Evolutionary conservation across 2,113 vertebrate species (phyloP).

Genomic region (Silurus glanis): DNA sequence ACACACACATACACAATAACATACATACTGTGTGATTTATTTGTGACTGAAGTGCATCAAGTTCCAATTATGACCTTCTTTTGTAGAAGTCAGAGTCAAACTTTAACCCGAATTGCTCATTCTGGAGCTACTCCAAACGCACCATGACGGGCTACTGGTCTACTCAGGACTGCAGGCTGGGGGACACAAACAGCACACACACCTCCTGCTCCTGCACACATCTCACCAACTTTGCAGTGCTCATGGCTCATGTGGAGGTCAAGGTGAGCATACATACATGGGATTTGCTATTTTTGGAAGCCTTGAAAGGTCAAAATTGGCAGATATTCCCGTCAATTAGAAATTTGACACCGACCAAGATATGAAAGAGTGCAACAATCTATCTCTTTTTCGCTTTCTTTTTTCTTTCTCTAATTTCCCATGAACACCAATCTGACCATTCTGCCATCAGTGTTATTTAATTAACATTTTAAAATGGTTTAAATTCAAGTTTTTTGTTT

Average conservation of each 20-base stretch:
- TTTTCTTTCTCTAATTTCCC: background rate
- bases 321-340: background rate
- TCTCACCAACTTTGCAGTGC: constrained; percentile 94
- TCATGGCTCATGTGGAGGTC: constrained; percentile 96
- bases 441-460: background rate
- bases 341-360: background rate
- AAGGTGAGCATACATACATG: constrained; percentile 77
- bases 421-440: background rate
- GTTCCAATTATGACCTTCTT: background rate
- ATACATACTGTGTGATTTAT: background rate
- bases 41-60: background rate
- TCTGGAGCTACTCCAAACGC: constrained; percentile 98
- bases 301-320: background rate
- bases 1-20: background rate
- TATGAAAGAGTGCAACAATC: background rate
- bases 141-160: constrained; percentile 98
- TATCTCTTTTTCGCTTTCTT: too few relatives aligned
- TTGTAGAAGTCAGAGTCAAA: constrained; percentile 64
- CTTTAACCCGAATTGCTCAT: constrained; percentile 99
- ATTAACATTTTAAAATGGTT: background rate
- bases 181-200: constrained; percentile 92
- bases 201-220: constrained; percentile 97
- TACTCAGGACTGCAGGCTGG: constrained; percentile 92
- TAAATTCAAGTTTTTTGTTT: too few relatives aligned
- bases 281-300: background rate